These are phyloP conservation scores for Deroptyus accipitrinus DNA, from an alignment of 2,113 vertebrate species.

Conservation along the genomic window DNA sequence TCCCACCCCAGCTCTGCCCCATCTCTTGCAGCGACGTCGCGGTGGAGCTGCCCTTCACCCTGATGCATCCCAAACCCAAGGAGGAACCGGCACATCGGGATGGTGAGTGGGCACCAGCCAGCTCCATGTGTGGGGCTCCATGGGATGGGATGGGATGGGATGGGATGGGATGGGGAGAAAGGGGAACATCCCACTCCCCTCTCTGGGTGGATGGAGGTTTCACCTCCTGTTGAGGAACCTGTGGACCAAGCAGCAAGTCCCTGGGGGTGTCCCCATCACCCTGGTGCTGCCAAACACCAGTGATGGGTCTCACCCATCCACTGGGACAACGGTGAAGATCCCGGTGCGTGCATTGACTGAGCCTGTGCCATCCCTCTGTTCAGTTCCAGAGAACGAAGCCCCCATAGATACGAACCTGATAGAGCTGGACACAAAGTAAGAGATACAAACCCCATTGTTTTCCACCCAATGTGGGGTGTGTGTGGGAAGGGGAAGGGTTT, in stretches of 20 bases:
- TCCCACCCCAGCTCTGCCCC: neutral
- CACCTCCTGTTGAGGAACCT: neutral
- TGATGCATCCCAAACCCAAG: conserved; percentile 94
- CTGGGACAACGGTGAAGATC: neutral
- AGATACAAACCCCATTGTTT: neutral
- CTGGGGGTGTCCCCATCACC: neutral
- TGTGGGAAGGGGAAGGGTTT: neutral
- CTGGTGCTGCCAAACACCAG: neutral
- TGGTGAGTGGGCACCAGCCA: conserved; percentile 68
- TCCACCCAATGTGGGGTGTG: neutral
- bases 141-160: neutral
- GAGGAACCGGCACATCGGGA: conserved; percentile 85
- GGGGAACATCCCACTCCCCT: neutral
- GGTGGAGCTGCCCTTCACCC: conserved; percentile 91
- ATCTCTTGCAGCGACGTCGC: conserved; percentile 84
- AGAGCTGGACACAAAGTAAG: conserved; percentile 96
- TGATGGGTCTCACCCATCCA: neutral
- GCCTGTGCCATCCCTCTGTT: conserved; percentile 15
- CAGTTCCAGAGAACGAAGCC: conserved; percentile 87
- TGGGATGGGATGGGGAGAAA: neutral
- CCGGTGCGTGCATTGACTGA: neutral
- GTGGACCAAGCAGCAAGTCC: neutral
- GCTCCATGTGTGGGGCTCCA: neutral
- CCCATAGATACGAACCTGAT: conserved; percentile 94
- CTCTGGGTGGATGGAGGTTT: neutral